These are phyloP conservation scores for Drosophila orena DNA, from an alignment of 1,140 invertebrate species.

Conservation along the genomic window DNA sequence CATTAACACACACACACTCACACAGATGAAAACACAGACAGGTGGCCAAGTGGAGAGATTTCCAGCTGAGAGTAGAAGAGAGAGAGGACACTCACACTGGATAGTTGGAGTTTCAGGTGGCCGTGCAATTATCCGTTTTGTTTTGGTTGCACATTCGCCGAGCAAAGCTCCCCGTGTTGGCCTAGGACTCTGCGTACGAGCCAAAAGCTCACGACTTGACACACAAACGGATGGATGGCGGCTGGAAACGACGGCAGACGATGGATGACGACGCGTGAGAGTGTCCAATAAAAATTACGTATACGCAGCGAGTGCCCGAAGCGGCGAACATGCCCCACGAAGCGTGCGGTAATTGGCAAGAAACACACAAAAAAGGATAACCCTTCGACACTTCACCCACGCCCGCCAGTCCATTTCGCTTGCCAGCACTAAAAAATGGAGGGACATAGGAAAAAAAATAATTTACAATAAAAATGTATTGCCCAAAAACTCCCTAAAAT, in stretches of 20 bases:
- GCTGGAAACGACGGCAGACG: conserved; percentile 27
- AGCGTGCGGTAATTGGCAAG: conserved; percentile 69
- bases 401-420: not conserved
- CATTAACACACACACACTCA: conserved; percentile 1
- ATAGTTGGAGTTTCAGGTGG: conserved; percentile 52
- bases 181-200: conserved; percentile 66
- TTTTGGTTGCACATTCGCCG: conserved; percentile 73
- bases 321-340: conserved; percentile 44
- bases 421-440: not conserved
- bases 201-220: conserved; percentile 61
- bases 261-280: conserved; percentile 64
- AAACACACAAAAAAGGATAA: conserved; percentile 16
- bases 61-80: conserved; percentile 25
- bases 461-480: not conserved
- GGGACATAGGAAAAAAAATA: not conserved
- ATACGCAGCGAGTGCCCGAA: conserved; percentile 63
- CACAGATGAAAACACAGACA: conserved; percentile 26
- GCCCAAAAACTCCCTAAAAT: not conserved
- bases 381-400: conserved; percentile 15
- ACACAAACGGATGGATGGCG: conserved; percentile 41
- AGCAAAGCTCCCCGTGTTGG: conserved; percentile 72
- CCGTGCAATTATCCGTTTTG: conserved; percentile 79
- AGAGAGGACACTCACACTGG: conserved; percentile 2
- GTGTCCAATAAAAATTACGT: conserved; percentile 79
- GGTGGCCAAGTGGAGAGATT: conserved; percentile 69